Evolutionary conservation across 2,797 vertebrate genomes (phyloP), one percentile per base, ranked within the genome.

Genomic region (Phrynocephalus guinanensis): DNA sequence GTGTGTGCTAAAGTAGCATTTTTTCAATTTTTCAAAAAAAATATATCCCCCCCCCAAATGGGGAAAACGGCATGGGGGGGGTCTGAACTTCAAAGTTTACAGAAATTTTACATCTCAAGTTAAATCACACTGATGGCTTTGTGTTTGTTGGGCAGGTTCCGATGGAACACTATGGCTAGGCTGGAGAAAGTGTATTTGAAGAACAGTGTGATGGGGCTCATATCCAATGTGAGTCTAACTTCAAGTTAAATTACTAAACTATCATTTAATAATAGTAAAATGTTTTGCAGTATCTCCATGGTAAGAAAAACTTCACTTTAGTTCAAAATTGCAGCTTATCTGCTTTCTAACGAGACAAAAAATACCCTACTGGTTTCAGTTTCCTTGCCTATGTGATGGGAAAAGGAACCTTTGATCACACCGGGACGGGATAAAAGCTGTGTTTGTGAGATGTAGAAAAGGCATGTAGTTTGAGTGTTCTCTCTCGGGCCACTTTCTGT

Each of bases 111-210:
- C n/a, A 30, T 13, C 38, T 44, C 38, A 44, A 44, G 38, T 44
- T 44, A 38, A 18, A 30, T 56, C 56, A 44, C 56, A 50, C 38
- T 82, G 72, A 68, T 82, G 72, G 33, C 24, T 87, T 52, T 77
- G 82, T 73, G 28, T 93, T 87, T 33, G 77, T 52, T 83, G 0
- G 79, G n/a, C 93, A 99, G 99, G 92, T 99, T 98, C 93, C 96
- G 97, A 68, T 99, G 99, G 99, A 99, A 99, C 92, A 95, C 96
- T 93, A 99, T 99, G 99, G 94, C 96, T 86, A 97, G 97, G 3
- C 91, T 97, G 90, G 98, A 99, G 88, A 99, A 99, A 92, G 97
- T 98, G 75, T 98, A 98, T 80, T 86, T 99, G 86, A 99, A 99
- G 95, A 97, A 99, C 93, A 98, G 97, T 77, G 98, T 98, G 78